Conservation (phyloP, 2,797 vertebrate species). For the Pseudochirops cupreus region DNA sequence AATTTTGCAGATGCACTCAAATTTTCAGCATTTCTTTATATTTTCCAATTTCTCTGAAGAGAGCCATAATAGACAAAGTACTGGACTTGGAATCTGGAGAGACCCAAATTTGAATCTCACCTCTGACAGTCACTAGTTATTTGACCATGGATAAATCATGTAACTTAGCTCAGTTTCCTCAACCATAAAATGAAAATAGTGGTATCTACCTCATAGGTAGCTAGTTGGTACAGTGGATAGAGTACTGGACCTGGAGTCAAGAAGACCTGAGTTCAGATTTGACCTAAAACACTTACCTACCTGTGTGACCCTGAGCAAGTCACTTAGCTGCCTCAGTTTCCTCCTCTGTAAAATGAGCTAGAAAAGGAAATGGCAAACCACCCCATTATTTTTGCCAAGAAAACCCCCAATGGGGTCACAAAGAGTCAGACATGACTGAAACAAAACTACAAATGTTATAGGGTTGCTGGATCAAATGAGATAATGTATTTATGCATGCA, state of each 20-base stretch:
- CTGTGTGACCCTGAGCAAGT: neutral
- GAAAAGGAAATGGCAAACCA: neutral
- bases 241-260: neutral
- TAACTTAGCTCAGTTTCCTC: neutral
- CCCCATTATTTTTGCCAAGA: neutral
- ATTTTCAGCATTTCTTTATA: slow-evolving; percentile 36
- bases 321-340: neutral
- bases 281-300: neutral
- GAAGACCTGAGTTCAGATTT: neutral
- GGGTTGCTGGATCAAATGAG: neutral
- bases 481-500: neutral
- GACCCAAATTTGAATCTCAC: neutral
- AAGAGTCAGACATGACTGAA: neutral
- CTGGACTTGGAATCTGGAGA: neutral
- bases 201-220: neutral
- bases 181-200: neutral
- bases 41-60: neutral
- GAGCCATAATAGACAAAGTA: neutral
- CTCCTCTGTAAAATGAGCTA: neutral
- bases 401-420: neutral
- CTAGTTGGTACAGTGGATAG: neutral
- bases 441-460: neutral
- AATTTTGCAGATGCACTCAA: slow-evolving; percentile 17
- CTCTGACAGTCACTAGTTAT: neutral
- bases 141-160: neutral